Base-by-base conservation (phyloP, 2,888 invertebrate genomes). In the Hypomecis atomaria region DNA sequence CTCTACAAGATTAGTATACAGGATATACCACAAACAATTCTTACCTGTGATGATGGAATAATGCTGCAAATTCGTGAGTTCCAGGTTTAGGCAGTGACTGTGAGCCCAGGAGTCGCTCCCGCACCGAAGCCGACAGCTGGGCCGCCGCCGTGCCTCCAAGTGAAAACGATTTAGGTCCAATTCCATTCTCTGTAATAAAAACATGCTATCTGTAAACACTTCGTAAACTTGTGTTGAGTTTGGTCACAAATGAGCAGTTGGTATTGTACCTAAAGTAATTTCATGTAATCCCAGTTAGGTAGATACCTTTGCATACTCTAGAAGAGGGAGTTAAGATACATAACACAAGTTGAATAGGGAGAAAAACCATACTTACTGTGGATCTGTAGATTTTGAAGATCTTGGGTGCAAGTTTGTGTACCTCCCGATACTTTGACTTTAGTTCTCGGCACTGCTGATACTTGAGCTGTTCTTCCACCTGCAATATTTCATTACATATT, bases 351-450 rank as follows among this genome's bases (percentile, higher is more conserved):
- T 23, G 0, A 6, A 37, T 6, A 37, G 37, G 37, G 6, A 37
- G 6, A 37, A 37, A 6, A 37, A 8, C 9, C 4, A 42, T 43
- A 89, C 94, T 93, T 83, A 95, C 95, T 95, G 82, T 94, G 93
- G 73, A 94, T 95, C 85, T 95, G 95, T 43, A 96, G 90, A 79
- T 96, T 95, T 85, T 95, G 95, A 42, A 96, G 90, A 78, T 96
- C 96, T 76, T 96, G 96, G 42, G 96, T 96, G 77, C 97, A 96
- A 6, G 98, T 98, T 86, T 98, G 98, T 0, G 98, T 97, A 37
- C 98, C 98, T 10, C 97, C 97, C 6, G 97, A 97, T 36, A 97
- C 96, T 92, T 98, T 98, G 40, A 97, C 96, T 90, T 97, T 97
- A 0, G 97, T 96, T 77, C 97, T 94, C 7, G 97, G 97, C 47